Percentiles rank a stretch among this genome's conserved stretches.
Conservation (phyloP, 1,140 invertebrate species). For the Babylonia areolata region DNA sequence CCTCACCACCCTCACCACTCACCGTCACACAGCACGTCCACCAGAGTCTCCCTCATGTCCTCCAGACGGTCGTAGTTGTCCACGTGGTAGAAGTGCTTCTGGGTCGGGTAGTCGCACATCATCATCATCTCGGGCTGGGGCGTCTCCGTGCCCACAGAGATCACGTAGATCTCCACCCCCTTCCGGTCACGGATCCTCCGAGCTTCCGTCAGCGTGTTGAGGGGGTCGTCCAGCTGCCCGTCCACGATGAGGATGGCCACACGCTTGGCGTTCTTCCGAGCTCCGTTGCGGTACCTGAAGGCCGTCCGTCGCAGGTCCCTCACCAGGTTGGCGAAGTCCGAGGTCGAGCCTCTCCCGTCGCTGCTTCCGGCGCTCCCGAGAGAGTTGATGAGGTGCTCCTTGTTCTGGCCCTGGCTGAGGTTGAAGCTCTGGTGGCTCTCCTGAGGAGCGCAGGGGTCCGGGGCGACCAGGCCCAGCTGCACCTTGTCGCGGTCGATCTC, state of each 20-base stretch:
- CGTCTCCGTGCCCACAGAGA: conserved; percentile 56
- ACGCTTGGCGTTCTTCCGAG: conserved; percentile 61
- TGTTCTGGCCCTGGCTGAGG: conserved; percentile 45
- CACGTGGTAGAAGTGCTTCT: conserved; percentile 63
- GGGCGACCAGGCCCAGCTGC: conserved; percentile 63
- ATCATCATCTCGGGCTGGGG: conserved; percentile 56
- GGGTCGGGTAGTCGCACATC: conserved; percentile 61
- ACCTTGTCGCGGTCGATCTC: conserved; percentile 59
- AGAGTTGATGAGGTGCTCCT: conserved; percentile 41
- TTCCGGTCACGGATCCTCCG: conserved; percentile 52
- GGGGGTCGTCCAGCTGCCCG: conserved; percentile 56
- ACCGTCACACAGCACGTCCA: conserved; percentile 65
- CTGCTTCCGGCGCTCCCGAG: conserved; percentile 38
- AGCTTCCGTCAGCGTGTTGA: conserved; percentile 68
- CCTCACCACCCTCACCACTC: conserved; percentile 5
- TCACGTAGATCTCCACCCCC: conserved; percentile 64
- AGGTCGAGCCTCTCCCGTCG: too few relatives aligned
- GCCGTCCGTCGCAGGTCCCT: conserved; percentile 52
- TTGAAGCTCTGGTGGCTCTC: conserved; percentile 44
- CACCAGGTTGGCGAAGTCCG: conserved; percentile 57
- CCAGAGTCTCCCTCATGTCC: conserved; percentile 49
- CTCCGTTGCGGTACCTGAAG: conserved; percentile 52
- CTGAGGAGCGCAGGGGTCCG: conserved; percentile 43
- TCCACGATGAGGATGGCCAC: conserved; percentile 64
- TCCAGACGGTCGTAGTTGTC: conserved; percentile 56